Percentiles rank a stretch among this genome's conserved stretches.
These are phyloP conservation scores for Heliconius hewitsoni DNA, from an alignment of 1,140 invertebrate genomes.

Conservation along the genomic window DNA sequence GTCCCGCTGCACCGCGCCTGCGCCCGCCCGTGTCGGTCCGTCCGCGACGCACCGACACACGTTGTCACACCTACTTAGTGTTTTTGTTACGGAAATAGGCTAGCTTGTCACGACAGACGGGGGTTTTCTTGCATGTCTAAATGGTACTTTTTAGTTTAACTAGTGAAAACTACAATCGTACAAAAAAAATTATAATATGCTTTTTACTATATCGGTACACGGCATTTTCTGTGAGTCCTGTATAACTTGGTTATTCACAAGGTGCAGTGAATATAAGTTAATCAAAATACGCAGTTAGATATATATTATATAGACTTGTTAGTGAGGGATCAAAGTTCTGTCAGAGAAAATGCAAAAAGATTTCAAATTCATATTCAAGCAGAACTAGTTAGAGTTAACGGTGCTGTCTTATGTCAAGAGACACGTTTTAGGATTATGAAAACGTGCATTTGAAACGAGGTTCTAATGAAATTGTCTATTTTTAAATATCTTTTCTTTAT, in stretches of 20 bases:
- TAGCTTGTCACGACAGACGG: slow-evolving; percentile 32
- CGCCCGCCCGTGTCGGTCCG: slow-evolving; percentile 54
- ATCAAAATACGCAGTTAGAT: slow-evolving; percentile 11
- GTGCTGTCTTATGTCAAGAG: slow-evolving; percentile 24
- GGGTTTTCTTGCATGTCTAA: slow-evolving; percentile 22
- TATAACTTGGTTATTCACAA: neutral
- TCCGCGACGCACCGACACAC: slow-evolving; percentile 33
- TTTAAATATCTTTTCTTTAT: neutral
- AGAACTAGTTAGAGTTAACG: slow-evolving; percentile 40
- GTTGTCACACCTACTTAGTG: slow-evolving; percentile 46
- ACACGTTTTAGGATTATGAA: slow-evolving; percentile 30
- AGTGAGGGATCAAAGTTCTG: slow-evolving; percentile 34
- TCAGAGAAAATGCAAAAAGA: slow-evolving; percentile 34
- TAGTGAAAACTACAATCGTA: neutral
- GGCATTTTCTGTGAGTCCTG: neutral
- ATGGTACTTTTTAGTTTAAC: neutral
- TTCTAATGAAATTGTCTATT: neutral
- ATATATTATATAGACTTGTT: slow-evolving; percentile 16
- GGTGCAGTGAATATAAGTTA: neutral
- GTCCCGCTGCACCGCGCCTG: slow-evolving; percentile 37
- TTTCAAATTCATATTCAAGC: slow-evolving; percentile 32
- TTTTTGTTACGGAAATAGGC: slow-evolving; percentile 38
- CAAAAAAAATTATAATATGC: neutral
- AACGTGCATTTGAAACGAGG: neutral
- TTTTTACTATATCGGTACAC: neutral